These are phyloP conservation scores for Meganola albula DNA, from an alignment of 2,888 invertebrate genomes.

Conservation along the genomic window DNA sequence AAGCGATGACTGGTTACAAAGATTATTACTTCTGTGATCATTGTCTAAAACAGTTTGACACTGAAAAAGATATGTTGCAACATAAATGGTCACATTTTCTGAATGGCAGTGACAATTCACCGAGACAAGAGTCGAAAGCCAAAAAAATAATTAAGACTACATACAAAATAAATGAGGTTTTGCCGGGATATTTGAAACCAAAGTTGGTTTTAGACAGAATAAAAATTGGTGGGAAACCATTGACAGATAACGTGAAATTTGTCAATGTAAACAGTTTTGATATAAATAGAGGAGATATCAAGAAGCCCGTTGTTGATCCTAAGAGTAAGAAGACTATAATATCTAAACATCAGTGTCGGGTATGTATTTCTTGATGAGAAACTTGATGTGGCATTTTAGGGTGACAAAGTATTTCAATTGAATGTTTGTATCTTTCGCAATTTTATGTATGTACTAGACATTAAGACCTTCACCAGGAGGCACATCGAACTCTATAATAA, in stretches of 20 bases:
- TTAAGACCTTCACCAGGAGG: too few relatives aligned
- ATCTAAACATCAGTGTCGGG: constrained; percentile 53
- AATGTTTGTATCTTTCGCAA: too few relatives aligned
- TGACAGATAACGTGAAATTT: constrained; percentile 8
- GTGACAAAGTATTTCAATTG: too few relatives aligned
- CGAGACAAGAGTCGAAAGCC: constrained; percentile 17
- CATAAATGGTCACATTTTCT: constrained; percentile 65
- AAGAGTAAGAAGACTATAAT: constrained; percentile 50
- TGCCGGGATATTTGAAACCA: constrained; percentile 47
- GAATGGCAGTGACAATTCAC: constrained; percentile 43
- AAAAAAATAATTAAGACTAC: constrained; percentile 25
- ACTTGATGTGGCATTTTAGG: too few relatives aligned
- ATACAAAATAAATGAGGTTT: constrained; percentile 37
- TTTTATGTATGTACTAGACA: too few relatives aligned
- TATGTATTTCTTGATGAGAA: too few relatives aligned
- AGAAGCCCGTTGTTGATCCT: constrained; percentile 40
- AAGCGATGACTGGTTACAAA: constrained; percentile 50
- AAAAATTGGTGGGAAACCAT: constrained; percentile 18
- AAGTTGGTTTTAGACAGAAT: constrained; percentile 42
- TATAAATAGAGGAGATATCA: constrained; percentile 20
- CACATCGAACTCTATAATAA: too few relatives aligned
- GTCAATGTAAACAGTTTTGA: constrained; percentile 23
- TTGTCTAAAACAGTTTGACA: constrained; percentile 51
- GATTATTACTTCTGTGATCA: constrained; percentile 62
- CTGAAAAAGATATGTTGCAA: constrained; percentile 53